Evolutionary conservation across 2,113 vertebrate genomes (phyloP).

Genomic region (Cairina moschata): DNA sequence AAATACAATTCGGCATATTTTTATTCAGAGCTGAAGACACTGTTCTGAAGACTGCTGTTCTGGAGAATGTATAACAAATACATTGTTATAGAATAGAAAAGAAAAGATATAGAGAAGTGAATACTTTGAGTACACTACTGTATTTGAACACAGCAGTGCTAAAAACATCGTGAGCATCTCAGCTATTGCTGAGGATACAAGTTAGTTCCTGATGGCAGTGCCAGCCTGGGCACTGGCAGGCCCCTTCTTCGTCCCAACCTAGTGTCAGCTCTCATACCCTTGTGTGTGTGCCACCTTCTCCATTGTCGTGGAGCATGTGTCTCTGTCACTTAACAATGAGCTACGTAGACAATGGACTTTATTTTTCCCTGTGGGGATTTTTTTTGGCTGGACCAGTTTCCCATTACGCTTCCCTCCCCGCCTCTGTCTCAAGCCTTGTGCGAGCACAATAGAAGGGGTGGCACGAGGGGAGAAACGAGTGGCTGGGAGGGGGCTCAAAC

Average conservation of each 20-base stretch:
- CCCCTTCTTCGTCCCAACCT: neutral
- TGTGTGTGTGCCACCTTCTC: neutral
- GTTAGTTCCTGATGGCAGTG: neutral
- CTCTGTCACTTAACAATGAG: neutral
- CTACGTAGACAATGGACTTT: neutral
- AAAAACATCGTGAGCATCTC: neutral
- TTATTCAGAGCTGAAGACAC: neutral
- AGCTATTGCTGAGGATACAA: neutral
- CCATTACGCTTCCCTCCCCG: neutral
- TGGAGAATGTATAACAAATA: neutral
- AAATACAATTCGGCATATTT: neutral
- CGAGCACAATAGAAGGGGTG: constrained; percentile 14
- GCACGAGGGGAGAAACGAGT: neutral
- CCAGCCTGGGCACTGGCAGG: neutral
- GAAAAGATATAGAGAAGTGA: neutral
- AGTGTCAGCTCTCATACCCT: neutral
- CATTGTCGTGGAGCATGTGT: neutral
- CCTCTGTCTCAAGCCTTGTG: neutral
- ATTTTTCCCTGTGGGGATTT: neutral
- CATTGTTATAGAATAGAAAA: neutral
- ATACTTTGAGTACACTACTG: neutral
- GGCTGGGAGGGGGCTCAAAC: neutral
- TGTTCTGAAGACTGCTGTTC: neutral
- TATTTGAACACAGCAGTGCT: neutral
- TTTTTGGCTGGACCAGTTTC: constrained; percentile 1